Percentiles rank a stretch among this genome's conserved stretches.
phyloP scores from a whole-genome alignment of 2,888 invertebrate genomes.

The Orchesellides sinensis region DNA sequence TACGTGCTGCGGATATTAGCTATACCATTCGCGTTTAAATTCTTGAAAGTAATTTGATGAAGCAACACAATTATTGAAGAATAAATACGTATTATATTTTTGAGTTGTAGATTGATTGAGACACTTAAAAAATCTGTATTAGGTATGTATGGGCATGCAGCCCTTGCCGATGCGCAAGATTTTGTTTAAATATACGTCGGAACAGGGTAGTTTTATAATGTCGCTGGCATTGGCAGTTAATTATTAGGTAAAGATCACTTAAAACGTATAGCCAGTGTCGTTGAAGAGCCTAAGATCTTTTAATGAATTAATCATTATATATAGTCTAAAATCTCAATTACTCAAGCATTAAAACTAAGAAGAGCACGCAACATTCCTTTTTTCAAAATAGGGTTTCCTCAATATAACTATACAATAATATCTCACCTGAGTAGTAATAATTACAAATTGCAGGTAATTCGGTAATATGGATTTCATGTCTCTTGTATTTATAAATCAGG shows the following conservation, averaged over 20 bases:
- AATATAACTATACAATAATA: constrained; percentile 9
- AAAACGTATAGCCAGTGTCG: background rate
- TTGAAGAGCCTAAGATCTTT: too few relatives aligned
- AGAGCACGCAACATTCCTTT: too few relatives aligned
- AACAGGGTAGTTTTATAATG: too few relatives aligned
- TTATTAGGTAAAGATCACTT: background rate
- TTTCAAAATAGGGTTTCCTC: too few relatives aligned
- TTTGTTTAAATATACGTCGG: too few relatives aligned
- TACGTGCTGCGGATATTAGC: background rate
- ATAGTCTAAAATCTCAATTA: background rate
- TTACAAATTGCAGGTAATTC: constrained; percentile 11
- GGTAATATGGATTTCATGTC: background rate
- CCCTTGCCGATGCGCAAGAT: too few relatives aligned
- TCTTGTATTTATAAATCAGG: background rate
- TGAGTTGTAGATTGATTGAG: too few relatives aligned
- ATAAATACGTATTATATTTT: background rate
- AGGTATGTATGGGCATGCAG: too few relatives aligned
- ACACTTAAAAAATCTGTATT: too few relatives aligned
- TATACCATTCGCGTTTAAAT: background rate
- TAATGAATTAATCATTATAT: background rate
- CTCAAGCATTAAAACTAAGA: background rate
- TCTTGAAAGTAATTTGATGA: too few relatives aligned
- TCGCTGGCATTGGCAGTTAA: background rate
- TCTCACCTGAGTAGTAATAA: constrained; percentile 10
- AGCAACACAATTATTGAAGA: background rate